These are phyloP conservation scores for Cyprinodon tularosa DNA, from an alignment of 2,113 vertebrate species.

Conservation along the genomic window DNA sequence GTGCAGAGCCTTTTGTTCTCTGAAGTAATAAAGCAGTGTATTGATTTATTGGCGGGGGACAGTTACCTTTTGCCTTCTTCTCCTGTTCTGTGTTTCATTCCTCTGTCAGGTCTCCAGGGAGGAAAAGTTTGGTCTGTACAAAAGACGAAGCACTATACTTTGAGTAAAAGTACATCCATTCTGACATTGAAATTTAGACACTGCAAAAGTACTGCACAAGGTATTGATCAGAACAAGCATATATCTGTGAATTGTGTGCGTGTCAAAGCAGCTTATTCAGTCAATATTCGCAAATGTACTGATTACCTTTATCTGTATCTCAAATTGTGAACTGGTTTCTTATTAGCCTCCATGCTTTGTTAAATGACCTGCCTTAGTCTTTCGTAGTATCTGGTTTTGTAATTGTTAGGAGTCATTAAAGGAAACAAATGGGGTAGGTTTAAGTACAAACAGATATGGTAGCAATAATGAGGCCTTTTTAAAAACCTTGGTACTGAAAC, in stretches of 20 bases:
- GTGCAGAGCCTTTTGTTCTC: slow-evolving; percentile 79
- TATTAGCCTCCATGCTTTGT: slow-evolving; percentile 2
- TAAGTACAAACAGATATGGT: slow-evolving; percentile 6
- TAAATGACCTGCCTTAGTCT: neutral
- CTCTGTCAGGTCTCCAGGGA: slow-evolving; percentile 36
- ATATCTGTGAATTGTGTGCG: neutral
- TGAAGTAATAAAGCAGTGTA: slow-evolving; percentile 80
- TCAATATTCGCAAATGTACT: slow-evolving; percentile 23
- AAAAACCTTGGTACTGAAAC: too few species aligned
- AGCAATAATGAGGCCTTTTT: neutral
- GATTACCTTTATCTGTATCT: slow-evolving; percentile 33
- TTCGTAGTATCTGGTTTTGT: neutral
- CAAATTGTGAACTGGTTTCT: slow-evolving; percentile 6
- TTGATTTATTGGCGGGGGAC: slow-evolving; percentile 80
- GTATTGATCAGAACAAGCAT: slow-evolving; percentile 36
- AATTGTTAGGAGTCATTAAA: slow-evolving; percentile 12
- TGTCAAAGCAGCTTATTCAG: slow-evolving; percentile 2
- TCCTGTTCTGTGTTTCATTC: slow-evolving; percentile 58
- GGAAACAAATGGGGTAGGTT: slow-evolving; percentile 22
- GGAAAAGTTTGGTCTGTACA: slow-evolving; percentile 59
- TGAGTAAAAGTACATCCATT: slow-evolving; percentile 31
- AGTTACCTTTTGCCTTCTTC: slow-evolving; percentile 72
- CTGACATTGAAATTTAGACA: slow-evolving; percentile 37
- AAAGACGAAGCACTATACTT: slow-evolving; percentile 28
- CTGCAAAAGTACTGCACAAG: slow-evolving; percentile 21